Evolutionary conservation across 2,113 vertebrate genomes (phyloP).

Genomic region (Hippopotamus amphibius): DNA sequence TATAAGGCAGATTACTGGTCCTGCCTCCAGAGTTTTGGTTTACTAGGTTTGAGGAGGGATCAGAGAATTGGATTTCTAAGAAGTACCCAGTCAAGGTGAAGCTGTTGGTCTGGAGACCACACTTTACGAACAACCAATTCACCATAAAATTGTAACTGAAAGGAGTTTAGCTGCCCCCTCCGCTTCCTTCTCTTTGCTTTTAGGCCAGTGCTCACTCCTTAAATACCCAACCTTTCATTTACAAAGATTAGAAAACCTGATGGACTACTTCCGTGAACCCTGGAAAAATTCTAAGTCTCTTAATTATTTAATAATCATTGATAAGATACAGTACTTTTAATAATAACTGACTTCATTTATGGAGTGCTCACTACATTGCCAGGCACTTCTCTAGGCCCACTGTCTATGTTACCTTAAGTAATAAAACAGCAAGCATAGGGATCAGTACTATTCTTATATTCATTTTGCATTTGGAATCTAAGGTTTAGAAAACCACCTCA

Average conservation of each 20-base stretch:
- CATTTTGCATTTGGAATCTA: not conserved
- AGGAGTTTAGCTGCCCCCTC: not conserved
- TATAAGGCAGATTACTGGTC: not conserved
- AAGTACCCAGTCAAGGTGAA: not conserved
- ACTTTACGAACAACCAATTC: not conserved
- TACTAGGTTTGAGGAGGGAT: not conserved
- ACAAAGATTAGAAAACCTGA: not conserved
- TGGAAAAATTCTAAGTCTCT: not conserved
- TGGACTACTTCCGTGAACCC: not conserved
- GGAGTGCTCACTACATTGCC: not conserved
- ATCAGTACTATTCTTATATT: not conserved
- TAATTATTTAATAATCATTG: not conserved
- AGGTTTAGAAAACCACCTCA: not conserved
- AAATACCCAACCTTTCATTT: not conserved
- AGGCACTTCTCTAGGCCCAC: not conserved
- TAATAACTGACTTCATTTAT: not conserved
- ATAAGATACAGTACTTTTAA: not conserved
- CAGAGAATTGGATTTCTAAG: not conserved
- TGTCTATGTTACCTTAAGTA: not conserved
- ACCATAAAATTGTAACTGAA: not conserved
- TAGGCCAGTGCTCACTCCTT: not conserved
- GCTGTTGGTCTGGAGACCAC: not conserved
- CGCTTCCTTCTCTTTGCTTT: not conserved
- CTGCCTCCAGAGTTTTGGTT: not conserved
- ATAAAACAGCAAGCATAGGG: not conserved